Percentiles rank a stretch among this genome's conserved stretches.
These are phyloP conservation scores for Cheilosia impressa DNA, from an alignment of 2,888 invertebrate species.

Conservation along the genomic window DNA sequence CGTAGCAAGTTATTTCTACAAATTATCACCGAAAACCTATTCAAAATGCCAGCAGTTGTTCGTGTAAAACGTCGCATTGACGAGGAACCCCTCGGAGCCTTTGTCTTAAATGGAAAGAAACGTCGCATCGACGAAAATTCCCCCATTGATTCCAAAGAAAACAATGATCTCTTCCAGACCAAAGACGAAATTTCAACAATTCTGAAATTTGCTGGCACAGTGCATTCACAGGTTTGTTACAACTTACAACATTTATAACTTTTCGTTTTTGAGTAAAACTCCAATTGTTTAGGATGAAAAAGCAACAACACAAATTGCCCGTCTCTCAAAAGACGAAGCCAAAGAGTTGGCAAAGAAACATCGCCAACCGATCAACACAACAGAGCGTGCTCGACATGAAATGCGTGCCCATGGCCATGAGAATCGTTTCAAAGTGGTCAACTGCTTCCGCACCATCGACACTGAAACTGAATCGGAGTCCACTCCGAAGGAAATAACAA, in stretches of 20 bases:
- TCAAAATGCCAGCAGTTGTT: conserved; percentile 85
- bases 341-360: conserved; percentile 84
- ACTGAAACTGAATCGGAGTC: conserved; percentile 44
- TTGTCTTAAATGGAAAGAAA: conserved; percentile 89
- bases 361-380: conserved; percentile 82
- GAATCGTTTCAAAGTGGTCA: conserved; percentile 86
- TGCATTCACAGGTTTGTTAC: conserved; percentile 86
- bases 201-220: conserved; percentile 89
- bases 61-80: conserved; percentile 89
- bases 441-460: conserved; percentile 84
- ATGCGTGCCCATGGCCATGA: conserved; percentile 84
- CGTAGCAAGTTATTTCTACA: neutral
- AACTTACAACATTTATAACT: neutral
- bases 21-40: neutral
- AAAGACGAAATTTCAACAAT: conserved; percentile 86
- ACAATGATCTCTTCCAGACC: conserved; percentile 55
- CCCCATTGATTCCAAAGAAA: conserved; percentile 45
- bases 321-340: conserved; percentile 84
- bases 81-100: conserved; percentile 88
- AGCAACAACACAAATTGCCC: conserved; percentile 83
- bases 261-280: neutral
- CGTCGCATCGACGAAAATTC: conserved; percentile 85
- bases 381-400: conserved; percentile 84
- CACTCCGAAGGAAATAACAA: conserved; percentile 82
- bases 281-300: conserved; percentile 83